Conservation (phyloP, 2,888 invertebrate species). For the Parasteatoda lunata region DNA sequence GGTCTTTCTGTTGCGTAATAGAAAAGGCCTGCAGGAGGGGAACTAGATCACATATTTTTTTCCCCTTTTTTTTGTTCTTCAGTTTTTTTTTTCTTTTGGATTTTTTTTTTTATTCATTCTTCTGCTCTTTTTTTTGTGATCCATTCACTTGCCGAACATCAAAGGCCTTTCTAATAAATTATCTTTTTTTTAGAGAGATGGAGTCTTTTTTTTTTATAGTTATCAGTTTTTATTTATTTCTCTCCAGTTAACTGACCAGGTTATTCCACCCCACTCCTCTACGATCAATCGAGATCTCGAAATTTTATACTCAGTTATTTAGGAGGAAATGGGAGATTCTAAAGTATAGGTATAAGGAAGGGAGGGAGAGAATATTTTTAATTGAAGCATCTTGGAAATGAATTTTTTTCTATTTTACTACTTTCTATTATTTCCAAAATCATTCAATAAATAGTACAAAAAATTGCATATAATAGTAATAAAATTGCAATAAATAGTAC, state of each 20-base stretch:
- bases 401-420: too few species aligned
- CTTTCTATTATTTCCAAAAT: too few species aligned
- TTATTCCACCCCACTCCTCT: constrained; percentile 1
- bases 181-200: constrained; percentile 11
- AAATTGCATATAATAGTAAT: too few species aligned
- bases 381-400: too few species aligned
- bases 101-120: constrained; percentile 7
- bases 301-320: constrained; percentile 32
- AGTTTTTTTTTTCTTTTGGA: constrained; percentile 10
- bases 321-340: too few species aligned
- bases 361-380: too few species aligned
- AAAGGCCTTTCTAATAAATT: constrained; percentile 64
- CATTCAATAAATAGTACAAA: too few species aligned
- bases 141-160: constrained; percentile 41
- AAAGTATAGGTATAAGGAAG: too few species aligned
- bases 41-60: constrained; percentile 35
- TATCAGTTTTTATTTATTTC: constrained; percentile 6
- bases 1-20: constrained; percentile 27
- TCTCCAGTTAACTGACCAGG: constrained; percentile 20
- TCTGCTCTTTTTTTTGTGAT: background rate
- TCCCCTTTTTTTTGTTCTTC: background rate
- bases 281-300: constrained; percentile 17
- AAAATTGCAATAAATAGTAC: too few species aligned
- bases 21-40: constrained; percentile 20
- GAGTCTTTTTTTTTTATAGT: background rate